phyloP scores from a whole-genome alignment of 1,140 invertebrate species.

The Globodera rostochiensis region DNA sequence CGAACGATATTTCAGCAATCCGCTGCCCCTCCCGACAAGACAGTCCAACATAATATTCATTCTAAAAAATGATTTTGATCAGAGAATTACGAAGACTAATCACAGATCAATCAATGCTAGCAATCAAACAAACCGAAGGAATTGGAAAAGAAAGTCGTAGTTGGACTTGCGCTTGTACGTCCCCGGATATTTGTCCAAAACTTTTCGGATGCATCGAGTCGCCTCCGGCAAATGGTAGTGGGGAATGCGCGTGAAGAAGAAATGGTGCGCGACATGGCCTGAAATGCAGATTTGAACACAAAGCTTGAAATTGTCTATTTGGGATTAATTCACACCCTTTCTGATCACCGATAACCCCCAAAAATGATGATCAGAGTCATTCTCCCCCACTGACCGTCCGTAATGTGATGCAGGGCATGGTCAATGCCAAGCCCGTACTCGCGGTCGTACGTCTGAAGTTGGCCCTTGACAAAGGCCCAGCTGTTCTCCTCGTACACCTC shows the following conservation, averaged over 20 bases:
- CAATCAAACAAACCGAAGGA: slow-evolving; percentile 35
- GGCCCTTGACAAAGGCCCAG: slow-evolving; percentile 67
- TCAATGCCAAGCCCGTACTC: slow-evolving; percentile 67
- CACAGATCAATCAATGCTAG: neutral
- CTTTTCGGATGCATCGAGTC: slow-evolving; percentile 58
- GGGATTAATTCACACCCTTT: neutral
- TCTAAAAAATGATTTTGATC: slow-evolving; percentile 5
- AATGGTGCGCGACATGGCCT: slow-evolving; percentile 68
- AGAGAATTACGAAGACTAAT: too few species aligned
- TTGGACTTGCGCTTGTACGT: slow-evolving; percentile 53
- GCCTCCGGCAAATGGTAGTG: slow-evolving; percentile 68
- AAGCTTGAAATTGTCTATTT: neutral
- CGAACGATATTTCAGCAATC: slow-evolving; percentile 46
- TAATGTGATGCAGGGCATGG: slow-evolving; percentile 67
- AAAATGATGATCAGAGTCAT: too few species aligned
- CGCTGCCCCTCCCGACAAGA: slow-evolving; percentile 60
- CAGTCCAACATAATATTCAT: slow-evolving; percentile 60
- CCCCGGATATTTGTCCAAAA: slow-evolving; percentile 57
- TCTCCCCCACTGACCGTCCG: slow-evolving; percentile 50
- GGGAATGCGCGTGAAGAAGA: slow-evolving; percentile 67
- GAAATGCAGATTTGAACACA: neutral
- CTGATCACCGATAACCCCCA: neutral
- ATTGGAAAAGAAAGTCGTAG: slow-evolving; percentile 59
- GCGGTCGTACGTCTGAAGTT: slow-evolving; percentile 67
- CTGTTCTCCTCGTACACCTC: slow-evolving; percentile 67